Percentiles rank a stretch among this genome's conserved stretches.
These are phyloP conservation scores for Gibbula magus DNA, from an alignment of 2,888 invertebrate genomes.

Conservation along the genomic window DNA sequence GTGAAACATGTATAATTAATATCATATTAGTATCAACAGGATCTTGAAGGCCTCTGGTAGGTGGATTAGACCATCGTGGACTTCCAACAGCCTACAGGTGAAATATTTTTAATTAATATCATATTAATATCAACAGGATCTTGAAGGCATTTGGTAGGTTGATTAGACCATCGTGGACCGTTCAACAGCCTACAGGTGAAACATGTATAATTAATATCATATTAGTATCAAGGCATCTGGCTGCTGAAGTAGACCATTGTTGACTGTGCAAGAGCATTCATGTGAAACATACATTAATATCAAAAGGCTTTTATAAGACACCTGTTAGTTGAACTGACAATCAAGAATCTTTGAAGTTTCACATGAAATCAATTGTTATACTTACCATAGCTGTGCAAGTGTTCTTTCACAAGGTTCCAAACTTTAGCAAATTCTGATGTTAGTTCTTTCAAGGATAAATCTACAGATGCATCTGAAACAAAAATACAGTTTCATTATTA, in stretches of 20 bases:
- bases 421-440: constrained; percentile 43
- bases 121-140: not conserved
- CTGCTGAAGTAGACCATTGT: constrained; percentile 41
- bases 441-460: constrained; percentile 47
- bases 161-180: constrained; percentile 35
- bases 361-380: constrained; percentile 10
- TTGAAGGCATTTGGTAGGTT: too few relatives aligned
- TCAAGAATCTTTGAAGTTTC: too few relatives aligned
- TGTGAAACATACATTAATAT: too few relatives aligned
- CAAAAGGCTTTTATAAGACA: too few relatives aligned
- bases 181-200: too few relatives aligned
- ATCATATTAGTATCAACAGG: too few relatives aligned
- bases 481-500: too few relatives aligned
- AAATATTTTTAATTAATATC: constrained; percentile 29
- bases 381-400: constrained; percentile 16
- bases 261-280: too few relatives aligned
- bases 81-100: constrained; percentile 41
- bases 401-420: constrained; percentile 49
- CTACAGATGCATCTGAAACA: constrained; percentile 52
- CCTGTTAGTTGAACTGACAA: too few relatives aligned
- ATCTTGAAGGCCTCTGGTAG: constrained; percentile 38
- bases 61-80: constrained; percentile 36
- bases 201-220: too few relatives aligned
- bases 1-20: too few relatives aligned
- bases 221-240: too few relatives aligned